Base-by-base conservation (phyloP, 2,888 invertebrate genomes). In the Aquatica leii region DNA sequence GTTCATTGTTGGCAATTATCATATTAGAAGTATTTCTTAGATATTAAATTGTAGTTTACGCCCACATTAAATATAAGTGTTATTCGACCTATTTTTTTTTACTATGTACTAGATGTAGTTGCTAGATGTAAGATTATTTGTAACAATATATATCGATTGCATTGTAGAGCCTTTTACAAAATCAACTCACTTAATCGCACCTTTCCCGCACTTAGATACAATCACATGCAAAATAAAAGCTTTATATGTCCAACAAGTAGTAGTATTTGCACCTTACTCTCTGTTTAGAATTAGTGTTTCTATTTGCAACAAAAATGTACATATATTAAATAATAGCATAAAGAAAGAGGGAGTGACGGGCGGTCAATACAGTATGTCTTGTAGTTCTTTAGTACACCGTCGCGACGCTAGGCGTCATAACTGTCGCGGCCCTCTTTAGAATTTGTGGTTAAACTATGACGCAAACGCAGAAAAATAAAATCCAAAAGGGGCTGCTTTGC, bases 281-380 rank as follows among this genome's bases (percentile, higher is more conserved):
- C 1, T 56, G 59, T 54, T 58, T 56, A 56, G 57, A 31, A 48
- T 62, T 35, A 15, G 41, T 59, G 34, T 60, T 57, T 20, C 41
- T 43, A 37, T 35, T 24, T 35, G 31, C 54, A 56, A 18, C 52
- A 54, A 54, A 61, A 53, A 60, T 61, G 48, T 51, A 51, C 53
- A 62, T 63, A 62, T 60, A 41, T 65, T 54, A 41, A 65, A 63
- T 65, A 61, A 56, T 58, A 60, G 56, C 58, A 58, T 60, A 60
- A 64, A 60, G 55, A 58, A 59, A 51, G 64, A 69, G 73, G 73
- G 73, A 73, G 73, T 72, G 71, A 73, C 73, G 48, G 62, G 63
- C 66, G 73, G 70, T 72, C 70, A 66, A 68, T 69, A 71, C 56
- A 61, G 49, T 64, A 54, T 56, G 62, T 54, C 55, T 51, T 48